These are phyloP conservation scores for Calliphora vicina DNA, from an alignment of 1,140 invertebrate genomes.

Conservation along the genomic window DNA sequence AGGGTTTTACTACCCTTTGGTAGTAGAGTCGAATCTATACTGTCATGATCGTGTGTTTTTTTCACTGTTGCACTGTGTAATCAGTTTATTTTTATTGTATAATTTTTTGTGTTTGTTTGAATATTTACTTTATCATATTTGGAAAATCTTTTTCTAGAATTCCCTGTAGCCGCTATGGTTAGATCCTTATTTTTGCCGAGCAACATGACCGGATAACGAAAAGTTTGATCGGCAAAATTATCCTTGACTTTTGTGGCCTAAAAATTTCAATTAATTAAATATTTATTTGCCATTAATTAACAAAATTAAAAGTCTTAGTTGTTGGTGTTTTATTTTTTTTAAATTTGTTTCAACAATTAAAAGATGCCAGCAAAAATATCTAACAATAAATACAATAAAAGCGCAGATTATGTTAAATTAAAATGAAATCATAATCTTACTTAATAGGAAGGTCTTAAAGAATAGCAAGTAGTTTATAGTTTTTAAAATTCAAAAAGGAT, in stretches of 20 bases:
- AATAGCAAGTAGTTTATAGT: too few relatives aligned
- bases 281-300: conserved; percentile 28
- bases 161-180: conserved; percentile 59
- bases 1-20: too few relatives aligned
- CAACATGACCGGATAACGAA: conserved; percentile 61
- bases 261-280: conserved; percentile 34
- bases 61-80: too few relatives aligned
- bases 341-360: not conserved
- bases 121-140: conserved; percentile 63
- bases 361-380: not conserved
- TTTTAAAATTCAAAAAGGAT: too few relatives aligned
- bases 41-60: too few relatives aligned
- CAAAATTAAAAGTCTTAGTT: not conserved
- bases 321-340: not conserved
- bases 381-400: not conserved
- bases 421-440: too few relatives aligned
- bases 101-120: not conserved
- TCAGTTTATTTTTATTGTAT: too few relatives aligned
- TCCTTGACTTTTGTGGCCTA: conserved; percentile 40
- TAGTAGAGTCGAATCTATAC: too few relatives aligned
- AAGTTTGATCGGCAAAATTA: conserved; percentile 51
- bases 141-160: conserved; percentile 61
- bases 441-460: too few relatives aligned
- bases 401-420: not conserved
- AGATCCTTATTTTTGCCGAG: conserved; percentile 62